Evolutionary conservation across 2,113 vertebrate species (phyloP).

Genomic region (Scomber colias): DNA sequence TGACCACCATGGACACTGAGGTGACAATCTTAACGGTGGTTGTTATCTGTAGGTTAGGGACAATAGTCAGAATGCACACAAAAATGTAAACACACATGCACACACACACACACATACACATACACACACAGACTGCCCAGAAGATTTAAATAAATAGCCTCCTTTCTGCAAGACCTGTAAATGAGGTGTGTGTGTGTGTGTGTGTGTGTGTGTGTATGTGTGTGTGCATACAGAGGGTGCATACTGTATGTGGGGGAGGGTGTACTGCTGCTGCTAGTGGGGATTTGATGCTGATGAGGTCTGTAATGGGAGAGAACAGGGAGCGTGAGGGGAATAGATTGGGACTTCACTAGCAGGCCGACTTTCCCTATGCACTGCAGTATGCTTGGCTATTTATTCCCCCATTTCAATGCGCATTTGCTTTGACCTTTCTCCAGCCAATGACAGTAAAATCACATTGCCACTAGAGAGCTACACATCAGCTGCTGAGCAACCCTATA

Average conservation of each 20-base stretch:
- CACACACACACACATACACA: not conserved
- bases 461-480: slow-evolving; percentile 62
- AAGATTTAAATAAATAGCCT: slow-evolving; percentile 68
- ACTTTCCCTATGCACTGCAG: slow-evolving; percentile 66
- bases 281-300: slow-evolving; percentile 83
- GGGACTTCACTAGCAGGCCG: slow-evolving; percentile 74
- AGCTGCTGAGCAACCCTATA: slow-evolving; percentile 55
- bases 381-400: slow-evolving; percentile 72
- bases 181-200: slow-evolving; percentile 50
- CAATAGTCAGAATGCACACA: slow-evolving; percentile 3
- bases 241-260: slow-evolving; percentile 68
- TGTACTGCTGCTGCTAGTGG: slow-evolving; percentile 65
- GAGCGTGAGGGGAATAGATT: slow-evolving; percentile 81
- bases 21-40: slow-evolving; percentile 28
- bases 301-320: slow-evolving; percentile 80
- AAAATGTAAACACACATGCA: slow-evolving; percentile 40
- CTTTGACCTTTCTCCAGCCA: slow-evolving; percentile 81
- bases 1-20: slow-evolving; percentile 16
- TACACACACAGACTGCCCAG: not conserved
- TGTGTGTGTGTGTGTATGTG: slow-evolving; percentile 34
- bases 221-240: slow-evolving; percentile 11
- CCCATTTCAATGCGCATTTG: slow-evolving; percentile 72
- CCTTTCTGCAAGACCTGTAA: slow-evolving; percentile 50
- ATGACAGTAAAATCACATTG: slow-evolving; percentile 70
- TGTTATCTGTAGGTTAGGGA: slow-evolving; percentile 19